These are phyloP conservation scores for Metridium senile DNA, from an alignment of 92 coral and sea anemone genomes.

Conservation along the genomic window DNA sequence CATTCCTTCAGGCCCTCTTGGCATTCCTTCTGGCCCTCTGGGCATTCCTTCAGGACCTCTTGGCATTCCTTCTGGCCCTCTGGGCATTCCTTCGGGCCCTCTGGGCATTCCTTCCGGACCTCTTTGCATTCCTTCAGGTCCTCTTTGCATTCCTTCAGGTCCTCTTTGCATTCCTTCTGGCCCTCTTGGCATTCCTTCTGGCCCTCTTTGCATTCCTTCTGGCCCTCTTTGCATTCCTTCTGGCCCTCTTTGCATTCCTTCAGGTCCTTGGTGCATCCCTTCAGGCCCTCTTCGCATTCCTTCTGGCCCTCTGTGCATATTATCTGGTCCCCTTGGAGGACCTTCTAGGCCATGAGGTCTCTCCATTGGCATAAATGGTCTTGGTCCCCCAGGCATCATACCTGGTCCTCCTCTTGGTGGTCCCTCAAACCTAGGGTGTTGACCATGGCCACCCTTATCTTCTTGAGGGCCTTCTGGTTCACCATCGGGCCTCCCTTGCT, in stretches of 20 bases:
- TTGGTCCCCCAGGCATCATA: conserved; percentile 10
- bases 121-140: too few relatives aligned
- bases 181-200: conserved; percentile 29
- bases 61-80: conserved; percentile 27
- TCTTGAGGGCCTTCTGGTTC: conserved; percentile 35
- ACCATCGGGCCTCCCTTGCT: conserved; percentile 51
- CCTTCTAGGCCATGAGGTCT: conserved; percentile 20
- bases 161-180: conserved; percentile 27
- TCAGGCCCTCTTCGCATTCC: conserved; percentile 37
- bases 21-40: conserved; percentile 30
- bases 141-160: conserved; percentile 25
- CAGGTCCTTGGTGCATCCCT: too few relatives aligned
- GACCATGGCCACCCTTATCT: conserved; percentile 13
- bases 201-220: conserved; percentile 17
- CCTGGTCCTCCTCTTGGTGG: conserved; percentile 21
- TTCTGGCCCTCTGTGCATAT: conserved; percentile 9
- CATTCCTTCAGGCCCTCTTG: conserved; percentile 18
- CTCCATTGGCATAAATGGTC: conserved; percentile 16
- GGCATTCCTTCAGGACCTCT: conserved; percentile 26
- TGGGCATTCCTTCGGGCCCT: conserved; percentile 22
- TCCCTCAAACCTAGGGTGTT: conserved; percentile 8
- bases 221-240: conserved; percentile 37
- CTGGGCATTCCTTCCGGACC: conserved; percentile 18
- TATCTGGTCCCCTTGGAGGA: conserved; percentile 21
- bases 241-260: conserved; percentile 12